phyloP scores from a whole-genome alignment of 2,797 vertebrate species.

The Amblyopsis hoosieri region DNA sequence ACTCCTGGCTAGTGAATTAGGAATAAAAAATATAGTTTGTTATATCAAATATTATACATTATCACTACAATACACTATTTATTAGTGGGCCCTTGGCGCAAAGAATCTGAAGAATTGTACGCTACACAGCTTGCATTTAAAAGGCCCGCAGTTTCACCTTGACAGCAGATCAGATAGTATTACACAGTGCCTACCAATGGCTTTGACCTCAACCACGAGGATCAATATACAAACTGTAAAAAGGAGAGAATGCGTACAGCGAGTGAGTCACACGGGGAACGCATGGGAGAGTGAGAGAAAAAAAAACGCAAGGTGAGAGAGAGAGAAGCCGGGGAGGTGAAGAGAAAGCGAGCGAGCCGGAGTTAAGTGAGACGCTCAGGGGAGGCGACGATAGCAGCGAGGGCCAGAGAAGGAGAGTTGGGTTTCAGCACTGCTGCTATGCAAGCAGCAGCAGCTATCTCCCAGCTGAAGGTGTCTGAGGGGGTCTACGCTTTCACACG shows the following conservation, averaged over 20 bases:
- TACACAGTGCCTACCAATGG: slow-evolving; percentile 66
- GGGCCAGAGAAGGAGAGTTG: slow-evolving; percentile 17
- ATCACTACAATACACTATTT: too few relatives aligned
- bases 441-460: slow-evolving; percentile 39
- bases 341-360: neutral
- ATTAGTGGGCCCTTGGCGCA: slow-evolving; percentile 35
- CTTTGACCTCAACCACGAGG: slow-evolving; percentile 60
- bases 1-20: too few relatives aligned
- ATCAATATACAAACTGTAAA: slow-evolving; percentile 53
- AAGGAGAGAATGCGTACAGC: neutral
- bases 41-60: neutral
- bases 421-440: slow-evolving; percentile 17
- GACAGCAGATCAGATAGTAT: slow-evolving; percentile 70
- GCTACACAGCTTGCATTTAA: slow-evolving; percentile 47
- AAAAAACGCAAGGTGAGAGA: slow-evolving; percentile 1
- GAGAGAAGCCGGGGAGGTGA: neutral
- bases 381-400: neutral
- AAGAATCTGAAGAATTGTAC: slow-evolving; percentile 46
- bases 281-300: neutral
- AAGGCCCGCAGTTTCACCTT: slow-evolving; percentile 58
- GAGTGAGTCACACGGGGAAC: slow-evolving; percentile 1
- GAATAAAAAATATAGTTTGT: slow-evolving; percentile 14
- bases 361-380: neutral
- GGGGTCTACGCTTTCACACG: slow-evolving; percentile 64
- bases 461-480: slow-evolving; percentile 53